Conservation (phyloP, 2,797 vertebrate species). For the Pangasius mekongensis region DNA sequence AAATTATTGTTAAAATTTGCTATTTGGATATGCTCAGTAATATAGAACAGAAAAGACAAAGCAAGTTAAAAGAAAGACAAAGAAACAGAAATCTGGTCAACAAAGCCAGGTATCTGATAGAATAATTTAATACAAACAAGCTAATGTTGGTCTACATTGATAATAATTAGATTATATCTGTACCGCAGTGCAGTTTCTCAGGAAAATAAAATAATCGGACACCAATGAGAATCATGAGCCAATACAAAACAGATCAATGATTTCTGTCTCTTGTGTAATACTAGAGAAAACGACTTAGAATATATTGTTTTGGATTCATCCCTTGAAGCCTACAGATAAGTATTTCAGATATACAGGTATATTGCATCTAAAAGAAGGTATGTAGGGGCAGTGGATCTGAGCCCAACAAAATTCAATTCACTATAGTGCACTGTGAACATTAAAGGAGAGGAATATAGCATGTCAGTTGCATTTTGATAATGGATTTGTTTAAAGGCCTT, state of each 20-base stretch:
- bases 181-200: neutral
- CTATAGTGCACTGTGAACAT: constrained; percentile 54
- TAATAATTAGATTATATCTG: neutral
- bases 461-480: constrained; percentile 61
- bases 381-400: neutral
- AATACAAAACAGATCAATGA: constrained; percentile 11
- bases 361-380: constrained; percentile 22
- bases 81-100: neutral
- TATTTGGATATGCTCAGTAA: neutral
- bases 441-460: constrained; percentile 49
- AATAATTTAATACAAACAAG: neutral
- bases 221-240: neutral
- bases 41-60: neutral
- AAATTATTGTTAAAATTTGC: neutral
- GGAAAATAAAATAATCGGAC: neutral
- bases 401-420: constrained; percentile 46
- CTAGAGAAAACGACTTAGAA: neutral
- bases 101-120: neutral
- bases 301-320: neutral
- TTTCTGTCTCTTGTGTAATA: neutral
- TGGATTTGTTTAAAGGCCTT: constrained; percentile 38
- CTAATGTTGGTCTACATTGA: neutral
- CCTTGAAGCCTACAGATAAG: neutral
- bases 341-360: constrained; percentile 16
- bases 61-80: neutral